A percentile compares a stretch with the other conserved stretches of the same genome.
phyloP scores from a whole-genome alignment of 2,888 invertebrate genomes.

The Andrena bucephala region DNA sequence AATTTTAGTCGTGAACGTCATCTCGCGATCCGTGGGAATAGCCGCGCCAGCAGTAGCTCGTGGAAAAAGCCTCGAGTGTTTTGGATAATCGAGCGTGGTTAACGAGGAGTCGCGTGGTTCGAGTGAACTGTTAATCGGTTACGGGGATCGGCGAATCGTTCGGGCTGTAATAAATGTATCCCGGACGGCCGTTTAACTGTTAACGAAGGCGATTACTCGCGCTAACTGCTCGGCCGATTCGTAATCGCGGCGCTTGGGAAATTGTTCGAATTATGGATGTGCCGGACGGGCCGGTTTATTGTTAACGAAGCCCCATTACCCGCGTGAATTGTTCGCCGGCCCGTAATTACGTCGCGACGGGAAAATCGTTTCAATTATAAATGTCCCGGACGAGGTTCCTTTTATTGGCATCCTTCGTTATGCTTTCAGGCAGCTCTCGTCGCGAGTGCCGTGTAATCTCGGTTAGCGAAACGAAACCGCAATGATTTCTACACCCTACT shows the following conservation, averaged over 20 bases:
- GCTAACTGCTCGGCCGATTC: slow-evolving; percentile 12
- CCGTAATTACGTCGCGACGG: neutral
- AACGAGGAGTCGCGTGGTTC: neutral
- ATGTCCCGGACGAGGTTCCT: neutral
- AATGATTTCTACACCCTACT: slow-evolving; percentile 8
- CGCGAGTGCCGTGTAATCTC: neutral
- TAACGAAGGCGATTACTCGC: slow-evolving; percentile 10
- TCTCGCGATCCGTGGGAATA: too few species aligned
- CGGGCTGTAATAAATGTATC: neutral
- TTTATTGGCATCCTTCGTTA: neutral
- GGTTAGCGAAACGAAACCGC: slow-evolving; percentile 1
- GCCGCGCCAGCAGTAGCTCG: too few species aligned
- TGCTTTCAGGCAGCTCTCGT: neutral
- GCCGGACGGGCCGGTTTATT: slow-evolving; percentile 19
- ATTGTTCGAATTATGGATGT: slow-evolving; percentile 24
- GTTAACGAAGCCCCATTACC: slow-evolving; percentile 21
- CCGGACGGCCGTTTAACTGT: slow-evolving; percentile 16
- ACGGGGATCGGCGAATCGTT: neutral
- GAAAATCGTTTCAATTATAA: slow-evolving; percentile 4
- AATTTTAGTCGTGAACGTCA: too few species aligned
- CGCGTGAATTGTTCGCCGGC: slow-evolving; percentile 15
- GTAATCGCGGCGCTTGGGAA: slow-evolving; percentile 5
- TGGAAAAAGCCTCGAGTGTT: slow-evolving; percentile 1
- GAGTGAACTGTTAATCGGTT: slow-evolving; percentile 1
- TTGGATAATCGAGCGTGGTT: slow-evolving; percentile 1